Base-by-base conservation (phyloP, 2,888 invertebrate genomes). In the Micropterix aruncella region DNA sequence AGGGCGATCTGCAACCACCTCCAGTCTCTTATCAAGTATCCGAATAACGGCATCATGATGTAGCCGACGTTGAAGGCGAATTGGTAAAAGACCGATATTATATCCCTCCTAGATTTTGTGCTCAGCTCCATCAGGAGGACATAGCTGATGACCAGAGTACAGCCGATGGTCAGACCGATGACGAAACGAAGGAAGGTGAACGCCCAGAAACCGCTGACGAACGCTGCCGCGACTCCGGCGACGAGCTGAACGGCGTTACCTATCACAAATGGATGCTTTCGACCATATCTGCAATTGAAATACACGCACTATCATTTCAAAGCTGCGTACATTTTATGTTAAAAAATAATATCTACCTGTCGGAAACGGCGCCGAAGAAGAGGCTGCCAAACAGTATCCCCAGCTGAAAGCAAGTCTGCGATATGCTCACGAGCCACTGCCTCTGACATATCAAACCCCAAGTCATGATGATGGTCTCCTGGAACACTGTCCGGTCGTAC, bases 141-240 rank as follows among this genome's bases (percentile, higher is more conserved):
- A 46, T 74, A 75, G 52, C 72, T 73, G 41, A 70, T 79, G 37
- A 79, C 74, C 77, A 83, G 83, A 1, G 78, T 77, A 18, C 82
- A 83, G 19, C 80, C 81, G 3, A 79, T 79, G n/a, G 79, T 77
- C 42, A 77, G 59, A 1, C 79, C 80, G 16, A 73, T 70, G n/a
- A 80, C 54, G 52, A 81, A 77, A 47, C 81, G 62, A 46, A 77
- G 61, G 0, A 76, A 16, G 19, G 79, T 62, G 53, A 80, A 78
- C 1, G 38, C 18, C 45, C 45, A 45, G 38, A 69, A 70, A 59
- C 70, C 74, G 1, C 79, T 75, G 1, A 76, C 70, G 39, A 77
- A 58, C 1, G 79, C 75, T 17, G 79, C 74, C 1, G 66, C 62
- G 12, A 76, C 62, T 14, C 83, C 82, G 14, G 74, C 65, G 17